Conservation (phyloP, 2,797 vertebrate genomes). For the Helostoma temminkii region DNA sequence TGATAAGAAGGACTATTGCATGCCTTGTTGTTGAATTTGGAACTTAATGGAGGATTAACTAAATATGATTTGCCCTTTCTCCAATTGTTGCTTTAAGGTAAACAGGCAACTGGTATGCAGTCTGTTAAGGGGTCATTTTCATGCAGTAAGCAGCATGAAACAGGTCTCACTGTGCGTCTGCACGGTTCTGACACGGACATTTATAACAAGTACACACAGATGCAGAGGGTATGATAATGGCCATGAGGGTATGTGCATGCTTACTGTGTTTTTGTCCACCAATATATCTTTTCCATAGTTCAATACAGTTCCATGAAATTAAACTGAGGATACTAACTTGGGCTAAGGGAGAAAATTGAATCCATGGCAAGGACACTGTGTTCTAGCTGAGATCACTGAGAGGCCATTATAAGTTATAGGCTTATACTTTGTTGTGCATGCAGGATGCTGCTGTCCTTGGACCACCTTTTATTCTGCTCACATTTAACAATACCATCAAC, state of each 20-base stretch:
- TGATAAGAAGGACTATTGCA: conserved; percentile 15
- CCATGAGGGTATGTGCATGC: conserved; percentile 48
- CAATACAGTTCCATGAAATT: conserved; percentile 48
- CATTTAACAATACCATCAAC: conserved; percentile 40
- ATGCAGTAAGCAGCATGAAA: conserved; percentile 31
- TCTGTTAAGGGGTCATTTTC: conserved; percentile 39
- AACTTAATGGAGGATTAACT: conserved; percentile 59
- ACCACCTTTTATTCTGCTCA: conserved; percentile 58
- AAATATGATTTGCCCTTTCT: conserved; percentile 56
- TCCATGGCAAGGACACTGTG: conserved; percentile 56
- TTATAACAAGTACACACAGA: conserved; percentile 58
- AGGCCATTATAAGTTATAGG: conserved; percentile 67
- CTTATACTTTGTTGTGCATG: conserved; percentile 53
- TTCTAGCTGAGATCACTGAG: conserved; percentile 60
- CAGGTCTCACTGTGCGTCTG: conserved; percentile 22
- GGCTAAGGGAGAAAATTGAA: conserved; percentile 66
- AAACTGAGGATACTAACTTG: conserved; percentile 55
- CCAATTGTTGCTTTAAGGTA: conserved; percentile 37
- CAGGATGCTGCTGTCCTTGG: conserved; percentile 54
- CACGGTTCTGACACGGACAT: conserved; percentile 58
- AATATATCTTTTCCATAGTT: conserved; percentile 64
- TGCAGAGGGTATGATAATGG: conserved; percentile 55
- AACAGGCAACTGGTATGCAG: conserved; percentile 8
- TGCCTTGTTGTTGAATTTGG: conserved; percentile 50
- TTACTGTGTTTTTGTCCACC: conserved; percentile 58